Evolutionary conservation across 2,113 vertebrate genomes (phyloP).

Genomic region (Thunnus thynnus): DNA sequence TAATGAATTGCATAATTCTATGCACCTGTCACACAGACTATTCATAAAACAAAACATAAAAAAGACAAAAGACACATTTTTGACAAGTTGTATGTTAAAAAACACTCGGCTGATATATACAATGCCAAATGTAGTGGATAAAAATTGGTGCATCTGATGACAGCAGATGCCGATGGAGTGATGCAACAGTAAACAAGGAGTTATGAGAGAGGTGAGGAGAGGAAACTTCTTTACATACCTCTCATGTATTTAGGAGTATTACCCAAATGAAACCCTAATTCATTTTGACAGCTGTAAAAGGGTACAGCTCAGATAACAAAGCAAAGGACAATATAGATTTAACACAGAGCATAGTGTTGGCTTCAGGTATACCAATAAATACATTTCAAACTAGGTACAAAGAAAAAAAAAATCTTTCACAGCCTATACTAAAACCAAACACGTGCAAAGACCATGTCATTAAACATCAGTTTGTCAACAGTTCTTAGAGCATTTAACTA

Average conservation of each 20-base stretch:
- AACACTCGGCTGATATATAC: background rate
- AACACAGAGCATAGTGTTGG: slow-evolving; percentile 32
- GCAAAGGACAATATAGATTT: slow-evolving; percentile 12
- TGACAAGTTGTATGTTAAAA: background rate
- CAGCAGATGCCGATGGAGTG: slow-evolving; percentile 5
- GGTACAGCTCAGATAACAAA: slow-evolving; percentile 35
- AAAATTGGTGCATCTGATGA: background rate
- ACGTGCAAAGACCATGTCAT: slow-evolving; percentile 69
- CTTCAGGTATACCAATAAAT: slow-evolving; percentile 64
- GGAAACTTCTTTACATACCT: background rate
- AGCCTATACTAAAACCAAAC: slow-evolving; percentile 62
- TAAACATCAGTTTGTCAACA: slow-evolving; percentile 50
- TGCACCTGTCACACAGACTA: background rate
- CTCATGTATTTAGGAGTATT: background rate
- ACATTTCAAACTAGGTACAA: slow-evolving; percentile 49
- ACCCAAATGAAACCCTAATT: background rate
- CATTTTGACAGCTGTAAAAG: slow-evolving; percentile 27
- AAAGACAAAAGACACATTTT: background rate
- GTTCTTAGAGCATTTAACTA: slow-evolving; percentile 48
- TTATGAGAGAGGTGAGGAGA: slow-evolving; percentile 2
- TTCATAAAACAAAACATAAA: slow-evolving; percentile 1
- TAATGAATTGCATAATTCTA: background rate
- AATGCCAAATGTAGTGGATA: background rate
- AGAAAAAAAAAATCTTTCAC: slow-evolving; percentile 53
- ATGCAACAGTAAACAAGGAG: slow-evolving; percentile 31